These are phyloP conservation scores for Tetragnatha versicolor DNA, from an alignment of 1,140 invertebrate species.

Conservation along the genomic window DNA sequence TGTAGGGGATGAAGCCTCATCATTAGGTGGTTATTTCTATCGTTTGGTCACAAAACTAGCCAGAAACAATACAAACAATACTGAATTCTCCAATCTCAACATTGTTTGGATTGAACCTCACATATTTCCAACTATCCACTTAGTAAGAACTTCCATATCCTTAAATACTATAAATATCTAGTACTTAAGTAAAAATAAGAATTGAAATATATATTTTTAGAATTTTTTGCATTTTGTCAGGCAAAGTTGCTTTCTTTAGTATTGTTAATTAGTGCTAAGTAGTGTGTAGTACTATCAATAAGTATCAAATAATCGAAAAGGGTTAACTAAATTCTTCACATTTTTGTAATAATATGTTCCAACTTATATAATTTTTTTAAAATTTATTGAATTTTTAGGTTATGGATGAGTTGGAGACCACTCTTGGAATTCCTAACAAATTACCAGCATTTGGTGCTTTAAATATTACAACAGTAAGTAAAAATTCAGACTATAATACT, in stretches of 20 bases:
- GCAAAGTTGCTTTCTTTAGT: no score
- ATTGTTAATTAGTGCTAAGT: no score
- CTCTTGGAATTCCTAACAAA: conserved; percentile 43
- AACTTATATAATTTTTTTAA: neutral
- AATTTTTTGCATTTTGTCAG: no score
- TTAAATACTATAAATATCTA: neutral
- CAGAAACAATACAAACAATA: conserved; percentile 50
- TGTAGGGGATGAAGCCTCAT: conserved; percentile 49
- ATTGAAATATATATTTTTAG: no score
- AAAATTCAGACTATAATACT: neutral
- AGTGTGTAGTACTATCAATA: no score
- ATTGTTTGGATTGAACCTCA: conserved; percentile 58
- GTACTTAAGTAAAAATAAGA: neutral
- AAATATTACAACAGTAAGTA: conserved; percentile 51
- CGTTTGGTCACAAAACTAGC: conserved; percentile 56
- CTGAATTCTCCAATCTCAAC: conserved; percentile 40
- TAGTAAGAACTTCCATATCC: conserved; percentile 29
- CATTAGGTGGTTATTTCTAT: conserved; percentile 56
- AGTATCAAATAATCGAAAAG: no score
- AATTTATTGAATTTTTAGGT: conserved; percentile 22
- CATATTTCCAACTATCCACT: conserved; percentile 52
- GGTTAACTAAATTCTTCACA: no score
- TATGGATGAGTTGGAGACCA: conserved; percentile 50
- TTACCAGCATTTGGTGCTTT: conserved; percentile 51
- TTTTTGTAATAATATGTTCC: no score